These are phyloP conservation scores for Therioaphis trifolii DNA, from an alignment of 2,888 invertebrate genomes.

Conservation along the genomic window DNA sequence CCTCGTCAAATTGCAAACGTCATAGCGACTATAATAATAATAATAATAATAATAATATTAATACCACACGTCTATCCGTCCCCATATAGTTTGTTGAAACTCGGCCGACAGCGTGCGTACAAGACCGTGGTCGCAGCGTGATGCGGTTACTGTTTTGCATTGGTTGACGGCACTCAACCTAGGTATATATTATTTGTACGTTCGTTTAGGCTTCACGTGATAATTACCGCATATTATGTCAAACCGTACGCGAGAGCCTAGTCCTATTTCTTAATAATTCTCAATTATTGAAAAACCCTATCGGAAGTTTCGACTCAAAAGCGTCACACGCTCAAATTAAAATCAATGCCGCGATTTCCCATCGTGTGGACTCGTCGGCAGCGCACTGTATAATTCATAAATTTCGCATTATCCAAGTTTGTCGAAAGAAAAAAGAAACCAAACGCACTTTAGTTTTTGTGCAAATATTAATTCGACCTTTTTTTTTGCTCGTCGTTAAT, in stretches of 20 bases:
- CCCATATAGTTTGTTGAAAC: too few species aligned
- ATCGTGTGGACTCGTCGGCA: too few species aligned
- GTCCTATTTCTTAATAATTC: background rate
- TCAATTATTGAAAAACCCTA: background rate
- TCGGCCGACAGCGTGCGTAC: too few species aligned
- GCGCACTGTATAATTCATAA: background rate
- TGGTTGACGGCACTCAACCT: background rate
- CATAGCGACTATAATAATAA: background rate
- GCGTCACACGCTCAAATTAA: background rate
- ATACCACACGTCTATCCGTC: too few species aligned
- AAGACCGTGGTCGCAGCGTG: too few species aligned
- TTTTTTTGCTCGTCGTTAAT: background rate
- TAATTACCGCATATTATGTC: constrained; percentile 11
- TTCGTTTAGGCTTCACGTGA: background rate
- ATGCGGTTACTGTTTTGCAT: background rate
- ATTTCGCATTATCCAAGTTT: constrained; percentile 25
- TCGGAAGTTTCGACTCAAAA: constrained; percentile 17
- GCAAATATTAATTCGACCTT: background rate
- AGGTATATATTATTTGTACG: background rate
- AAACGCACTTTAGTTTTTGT: background rate
- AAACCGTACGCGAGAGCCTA: background rate
- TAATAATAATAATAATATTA: too few species aligned
- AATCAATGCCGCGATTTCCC: background rate
- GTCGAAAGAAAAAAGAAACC: background rate
- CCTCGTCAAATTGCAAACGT: background rate